Evolutionary conservation across 2,797 vertebrate genomes (phyloP).

Genomic region (Phoeniculus purpureus): DNA sequence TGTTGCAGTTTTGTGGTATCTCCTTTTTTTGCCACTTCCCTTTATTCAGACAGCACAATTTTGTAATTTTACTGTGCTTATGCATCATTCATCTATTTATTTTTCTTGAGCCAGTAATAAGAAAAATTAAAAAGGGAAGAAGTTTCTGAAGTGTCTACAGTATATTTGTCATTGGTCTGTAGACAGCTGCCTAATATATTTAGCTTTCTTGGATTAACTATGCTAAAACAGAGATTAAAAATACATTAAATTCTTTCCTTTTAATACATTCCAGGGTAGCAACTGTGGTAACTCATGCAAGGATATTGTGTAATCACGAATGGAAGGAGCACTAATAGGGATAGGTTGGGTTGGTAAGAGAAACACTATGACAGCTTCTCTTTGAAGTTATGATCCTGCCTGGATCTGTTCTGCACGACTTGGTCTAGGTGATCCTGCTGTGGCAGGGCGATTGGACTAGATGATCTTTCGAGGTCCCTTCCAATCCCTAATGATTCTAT

Average conservation of each 20-base stretch:
- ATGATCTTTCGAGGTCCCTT: too few relatives aligned
- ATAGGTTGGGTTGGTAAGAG: not conserved
- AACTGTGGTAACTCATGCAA: not conserved
- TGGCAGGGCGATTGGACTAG: too few relatives aligned
- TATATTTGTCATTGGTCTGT: not conserved
- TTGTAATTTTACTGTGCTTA: not conserved
- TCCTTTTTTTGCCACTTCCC: not conserved
- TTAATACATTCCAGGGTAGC: not conserved
- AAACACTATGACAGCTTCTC: not conserved
- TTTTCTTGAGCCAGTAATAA: not conserved
- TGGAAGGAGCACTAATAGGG: not conserved
- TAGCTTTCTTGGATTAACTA: not conserved
- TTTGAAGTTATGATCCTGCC: not conserved
- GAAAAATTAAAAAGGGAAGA: not conserved
- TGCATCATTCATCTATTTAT: not conserved
- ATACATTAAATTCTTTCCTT: not conserved
- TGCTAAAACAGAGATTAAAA: not conserved
- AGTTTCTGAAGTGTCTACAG: not conserved
- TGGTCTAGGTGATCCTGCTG: too few relatives aligned
- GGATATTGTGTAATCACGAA: constrained; percentile 5
- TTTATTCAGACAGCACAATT: not conserved
- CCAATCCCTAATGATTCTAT: too few relatives aligned
- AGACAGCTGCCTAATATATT: constrained; percentile 7
- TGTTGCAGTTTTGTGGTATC: not conserved
- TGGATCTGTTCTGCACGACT: too few relatives aligned